A percentile compares a stretch with the other conserved stretches of the same genome.
Evolutionary conservation across 2,888 invertebrate genomes (phyloP).

Genomic region (Megaustenia siamemsis): DNA sequence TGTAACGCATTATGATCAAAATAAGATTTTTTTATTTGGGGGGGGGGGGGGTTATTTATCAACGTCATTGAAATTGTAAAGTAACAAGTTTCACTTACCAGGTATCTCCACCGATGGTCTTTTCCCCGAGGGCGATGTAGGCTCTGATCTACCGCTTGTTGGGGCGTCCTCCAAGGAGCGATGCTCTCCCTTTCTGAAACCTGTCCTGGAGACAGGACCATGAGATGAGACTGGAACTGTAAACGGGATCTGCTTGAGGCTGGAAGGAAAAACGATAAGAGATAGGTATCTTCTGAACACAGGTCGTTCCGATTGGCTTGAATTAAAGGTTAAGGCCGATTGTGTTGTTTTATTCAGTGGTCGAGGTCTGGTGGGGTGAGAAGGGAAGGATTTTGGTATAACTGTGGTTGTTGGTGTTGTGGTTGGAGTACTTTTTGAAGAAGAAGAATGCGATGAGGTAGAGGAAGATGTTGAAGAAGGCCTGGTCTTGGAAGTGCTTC

Average conservation of each 20-base stretch:
- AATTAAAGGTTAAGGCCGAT: slow-evolving; percentile 37
- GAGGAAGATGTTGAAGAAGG: slow-evolving; percentile 38
- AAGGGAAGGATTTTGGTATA: slow-evolving; percentile 27
- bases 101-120: slow-evolving; percentile 75
- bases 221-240: slow-evolving; percentile 71
- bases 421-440: slow-evolving; percentile 29
- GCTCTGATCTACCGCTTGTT: slow-evolving; percentile 67
- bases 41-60: no score
- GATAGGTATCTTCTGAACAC: slow-evolving; percentile 66
- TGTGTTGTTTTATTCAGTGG: slow-evolving; percentile 16
- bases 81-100: slow-evolving; percentile 60
- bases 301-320: slow-evolving; percentile 30
- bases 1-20: no score
- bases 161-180: slow-evolving; percentile 61
- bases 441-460: slow-evolving; percentile 29
- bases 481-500: neutral
- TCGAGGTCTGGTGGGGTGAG: neutral
- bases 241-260: slow-evolving; percentile 77
- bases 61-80: no score
- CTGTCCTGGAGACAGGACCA: slow-evolving; percentile 58
- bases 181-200: slow-evolving; percentile 59
- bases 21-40: no score
- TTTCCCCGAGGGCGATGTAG: slow-evolving; percentile 72
- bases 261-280: slow-evolving; percentile 75
- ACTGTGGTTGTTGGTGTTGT: slow-evolving; percentile 25